Evolutionary conservation across 2,888 invertebrate species (phyloP).

Genomic region (Phaonia tiefii): DNA sequence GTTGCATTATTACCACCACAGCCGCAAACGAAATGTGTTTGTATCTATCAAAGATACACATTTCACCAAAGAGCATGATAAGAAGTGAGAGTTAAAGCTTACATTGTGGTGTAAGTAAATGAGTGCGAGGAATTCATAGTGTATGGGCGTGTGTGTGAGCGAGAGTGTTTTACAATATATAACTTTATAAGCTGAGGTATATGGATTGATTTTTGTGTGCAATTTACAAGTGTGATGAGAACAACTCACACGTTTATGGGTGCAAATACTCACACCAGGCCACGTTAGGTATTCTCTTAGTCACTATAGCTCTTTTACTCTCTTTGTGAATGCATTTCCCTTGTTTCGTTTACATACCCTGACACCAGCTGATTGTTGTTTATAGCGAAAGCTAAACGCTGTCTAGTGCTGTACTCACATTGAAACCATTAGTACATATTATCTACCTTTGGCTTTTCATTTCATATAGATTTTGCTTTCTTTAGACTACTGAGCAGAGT

Average conservation of each 20-base stretch:
- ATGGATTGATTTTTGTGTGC: conserved; percentile 56
- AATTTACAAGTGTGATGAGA: conserved; percentile 5
- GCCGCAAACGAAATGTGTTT: conserved; percentile 46
- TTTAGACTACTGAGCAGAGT: too few relatives aligned
- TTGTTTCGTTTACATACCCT: conserved; percentile 40
- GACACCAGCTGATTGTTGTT: conserved; percentile 58
- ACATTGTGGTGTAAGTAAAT: conserved; percentile 36
- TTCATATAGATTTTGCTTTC: conserved; percentile 17
- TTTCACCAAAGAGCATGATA: too few relatives aligned
- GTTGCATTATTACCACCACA: conserved; percentile 52
- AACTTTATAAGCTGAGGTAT: conserved; percentile 16
- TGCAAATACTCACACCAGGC: too few relatives aligned
- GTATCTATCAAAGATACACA: conserved; percentile 56
- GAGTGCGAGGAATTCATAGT: neutral
- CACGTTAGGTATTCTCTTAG: neutral
- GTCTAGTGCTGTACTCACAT: neutral
- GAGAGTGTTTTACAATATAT: conserved; percentile 1
- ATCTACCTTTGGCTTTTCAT: neutral
- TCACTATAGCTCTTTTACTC: conserved; percentile 10
- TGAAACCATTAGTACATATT: too few relatives aligned
- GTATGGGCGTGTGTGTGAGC: neutral
- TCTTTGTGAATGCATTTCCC: neutral
- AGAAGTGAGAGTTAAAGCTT: neutral
- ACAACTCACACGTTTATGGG: neutral
- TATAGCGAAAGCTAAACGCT: neutral